Percentiles rank a stretch among this genome's conserved stretches.
Evolutionary conservation across 2,113 vertebrate genomes (phyloP).

Genomic region (Terrapene triunguis): DNA sequence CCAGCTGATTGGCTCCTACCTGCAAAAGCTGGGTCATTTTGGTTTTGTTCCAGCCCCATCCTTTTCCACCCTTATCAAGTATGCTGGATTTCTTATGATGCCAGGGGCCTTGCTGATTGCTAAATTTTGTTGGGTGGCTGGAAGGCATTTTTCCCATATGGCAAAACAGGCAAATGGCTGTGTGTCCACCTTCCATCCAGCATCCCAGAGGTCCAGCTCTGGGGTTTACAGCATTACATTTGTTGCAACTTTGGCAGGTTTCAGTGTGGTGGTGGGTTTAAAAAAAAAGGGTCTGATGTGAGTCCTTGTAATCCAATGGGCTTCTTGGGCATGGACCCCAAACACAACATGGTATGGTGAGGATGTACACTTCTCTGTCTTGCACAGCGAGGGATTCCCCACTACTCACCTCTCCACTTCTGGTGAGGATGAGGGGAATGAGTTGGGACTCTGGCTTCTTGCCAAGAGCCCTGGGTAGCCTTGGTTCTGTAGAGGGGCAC

Average conservation of each 20-base stretch:
- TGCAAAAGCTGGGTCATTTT: neutral
- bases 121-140: neutral
- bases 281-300: neutral
- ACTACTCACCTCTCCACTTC: neutral
- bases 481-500: neutral
- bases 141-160: neutral
- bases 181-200: too few relatives aligned
- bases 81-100: neutral
- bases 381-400: neutral
- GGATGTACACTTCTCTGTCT: neutral
- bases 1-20: neutral
- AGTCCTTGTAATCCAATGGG: neutral
- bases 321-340: accelerated
- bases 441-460: neutral
- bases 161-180: neutral
- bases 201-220: neutral
- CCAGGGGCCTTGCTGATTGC: neutral
- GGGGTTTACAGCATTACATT: neutral
- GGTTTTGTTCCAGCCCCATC: neutral
- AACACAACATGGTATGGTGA: accelerated
- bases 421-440: neutral
- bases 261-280: neutral
- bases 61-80: neutral
- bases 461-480: neutral
- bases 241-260: neutral